Evolutionary conservation across 2,888 invertebrate species (phyloP), one percentile per base, ranked within the genome.

Genomic region (Rhaphigaster nebulosa): DNA sequence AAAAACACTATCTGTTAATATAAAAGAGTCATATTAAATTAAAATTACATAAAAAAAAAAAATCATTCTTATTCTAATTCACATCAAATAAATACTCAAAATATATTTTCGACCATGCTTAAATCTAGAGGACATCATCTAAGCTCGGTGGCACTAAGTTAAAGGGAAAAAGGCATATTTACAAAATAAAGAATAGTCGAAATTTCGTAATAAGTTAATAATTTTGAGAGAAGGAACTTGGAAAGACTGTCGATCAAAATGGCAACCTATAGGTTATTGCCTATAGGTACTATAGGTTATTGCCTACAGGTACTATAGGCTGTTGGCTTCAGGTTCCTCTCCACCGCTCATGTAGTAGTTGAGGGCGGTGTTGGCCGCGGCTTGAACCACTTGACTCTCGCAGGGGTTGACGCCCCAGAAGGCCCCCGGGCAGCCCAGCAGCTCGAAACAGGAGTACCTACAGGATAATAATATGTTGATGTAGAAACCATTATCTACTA

Each of bases 381-480:
- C 95, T 65, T 94, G 92, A 0, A 95, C 94, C 90, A 96, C 95
- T 15, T 95, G 94, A 26, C 95, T 94, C 13, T 95, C 95, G 93
- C 97, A 97, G 0, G 97, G 97, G 93, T 96, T 96, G 0, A 94
- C 92, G 92, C 96, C 97, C 95, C 97, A 97, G 94, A 96, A 97
- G 89, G 95, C 95, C 0, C 96, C 96, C 0, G 95, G 95, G 93
- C 97, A 97, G 15, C 96, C 95, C 90, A 96, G 94, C 18, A 95
- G 94, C 93, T 97, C 97, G 91, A 97, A 97, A 93, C 97, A 97
- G 26, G 93, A 94, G 92, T 94, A 94, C 5, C 92, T 92, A 90
- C 20, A 93, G 92, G 4, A 12, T 18, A 70, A 70, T 18, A 18
- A 60, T n/a, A n/a, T n/a, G n/a, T n/a, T n/a, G n/a, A n/a, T n/a